Percentiles rank a stretch among this genome's conserved stretches.
phyloP scores from a whole-genome alignment of 2,113 vertebrate species.

The Tauraco erythrolophus region DNA sequence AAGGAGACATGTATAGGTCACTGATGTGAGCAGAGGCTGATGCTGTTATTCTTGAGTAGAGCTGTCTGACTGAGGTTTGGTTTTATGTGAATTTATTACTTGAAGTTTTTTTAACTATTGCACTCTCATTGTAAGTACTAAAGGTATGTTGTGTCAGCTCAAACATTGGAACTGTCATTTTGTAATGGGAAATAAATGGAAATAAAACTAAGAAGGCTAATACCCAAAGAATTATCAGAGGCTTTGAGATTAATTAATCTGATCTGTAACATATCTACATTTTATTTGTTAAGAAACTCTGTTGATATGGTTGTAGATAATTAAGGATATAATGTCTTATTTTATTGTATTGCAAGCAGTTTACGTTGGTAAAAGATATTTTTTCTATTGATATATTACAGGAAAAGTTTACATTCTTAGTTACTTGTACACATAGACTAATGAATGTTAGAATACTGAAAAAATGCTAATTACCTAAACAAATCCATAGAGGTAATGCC shows the following conservation, averaged over 20 bases:
- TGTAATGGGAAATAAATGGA: neutral
- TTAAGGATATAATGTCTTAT: neutral
- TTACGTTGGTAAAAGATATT: neutral
- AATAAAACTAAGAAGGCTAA: neutral
- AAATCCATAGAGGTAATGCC: neutral
- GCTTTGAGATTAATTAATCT: neutral
- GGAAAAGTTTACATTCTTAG: neutral
- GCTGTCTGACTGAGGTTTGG: neutral
- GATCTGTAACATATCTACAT: neutral
- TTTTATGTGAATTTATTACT: neutral
- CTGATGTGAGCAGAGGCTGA: neutral
- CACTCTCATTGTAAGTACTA: neutral
- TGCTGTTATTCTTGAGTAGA: neutral
- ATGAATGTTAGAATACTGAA: neutral
- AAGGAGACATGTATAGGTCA: neutral
- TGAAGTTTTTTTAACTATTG: neutral
- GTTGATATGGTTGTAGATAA: neutral
- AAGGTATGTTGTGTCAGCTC: neutral
- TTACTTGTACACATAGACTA: neutral
- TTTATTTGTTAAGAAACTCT: neutral
- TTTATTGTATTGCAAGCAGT: neutral
- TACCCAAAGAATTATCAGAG: neutral
- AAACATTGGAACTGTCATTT: neutral
- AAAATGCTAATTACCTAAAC: neutral
- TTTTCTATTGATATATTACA: neutral